Percentiles rank a stretch among this genome's conserved stretches.
phyloP scores from a whole-genome alignment of 2,113 vertebrate genomes.

The Rhinoptilus africanus region DNA sequence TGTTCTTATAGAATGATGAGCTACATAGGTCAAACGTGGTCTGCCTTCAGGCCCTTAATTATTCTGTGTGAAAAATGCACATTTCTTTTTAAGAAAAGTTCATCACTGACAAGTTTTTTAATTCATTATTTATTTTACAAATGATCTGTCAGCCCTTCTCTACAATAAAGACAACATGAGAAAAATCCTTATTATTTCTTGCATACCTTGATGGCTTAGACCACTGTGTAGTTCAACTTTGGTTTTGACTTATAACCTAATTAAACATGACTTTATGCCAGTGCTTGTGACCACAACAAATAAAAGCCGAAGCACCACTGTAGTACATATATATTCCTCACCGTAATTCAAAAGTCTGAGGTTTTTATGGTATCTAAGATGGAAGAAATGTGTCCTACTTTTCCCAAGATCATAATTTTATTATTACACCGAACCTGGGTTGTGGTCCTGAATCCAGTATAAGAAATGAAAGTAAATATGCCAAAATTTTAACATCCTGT shows the following conservation, averaged over 20 bases:
- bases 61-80: neutral
- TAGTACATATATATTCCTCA: neutral
- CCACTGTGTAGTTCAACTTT: neutral
- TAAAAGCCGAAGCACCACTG: neutral
- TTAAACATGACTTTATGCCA: neutral
- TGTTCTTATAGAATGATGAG: neutral
- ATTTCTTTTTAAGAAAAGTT: neutral
- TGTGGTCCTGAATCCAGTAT: neutral
- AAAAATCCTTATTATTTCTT: neutral
- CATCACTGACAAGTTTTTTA: neutral
- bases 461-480: neutral
- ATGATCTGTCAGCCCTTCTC: neutral
- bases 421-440: neutral
- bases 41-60: neutral
- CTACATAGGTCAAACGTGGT: neutral
- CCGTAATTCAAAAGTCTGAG: neutral
- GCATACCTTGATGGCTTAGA: neutral
- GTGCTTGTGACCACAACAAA: neutral
- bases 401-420: neutral
- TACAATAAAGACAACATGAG: neutral
- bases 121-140: neutral
- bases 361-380: neutral
- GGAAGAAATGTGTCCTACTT: neutral
- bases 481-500: neutral
- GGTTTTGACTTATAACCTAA: neutral